Evolutionary conservation across 2,888 invertebrate genomes (phyloP), one percentile per base, ranked within the genome.

Genomic region (Axea sp.): DNA sequence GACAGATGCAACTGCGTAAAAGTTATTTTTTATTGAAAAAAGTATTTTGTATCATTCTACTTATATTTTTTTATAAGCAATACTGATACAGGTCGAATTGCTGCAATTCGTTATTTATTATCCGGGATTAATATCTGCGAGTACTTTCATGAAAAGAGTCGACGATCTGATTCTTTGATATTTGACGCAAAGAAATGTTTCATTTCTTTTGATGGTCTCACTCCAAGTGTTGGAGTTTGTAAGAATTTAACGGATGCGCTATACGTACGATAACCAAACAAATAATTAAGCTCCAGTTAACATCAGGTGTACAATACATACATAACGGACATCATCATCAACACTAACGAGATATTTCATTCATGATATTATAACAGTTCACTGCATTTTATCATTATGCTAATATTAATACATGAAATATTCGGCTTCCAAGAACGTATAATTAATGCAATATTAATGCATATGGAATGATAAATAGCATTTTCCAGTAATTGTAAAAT

Each of bases 201-300:
- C 39, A 72, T 12, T 65, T 73, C 43, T 43, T 65, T 51, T 17
- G n/a, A n/a, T 55, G 35, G 14, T 47, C 53, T 31, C 24, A 26
- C 53, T 53, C 19, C 8, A n/a, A 12, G 30, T 31, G 22, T 22
- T n/a, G n/a, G n/a, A n/a, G 47, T 53, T 47, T 64, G 33, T 47
- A 57, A 51, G 43, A 45, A 49, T 35, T 12, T 22, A 67, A 55
- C 30, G 53, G 19, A 7, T 19, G 15, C 28, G 11, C 24, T 15
- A 24, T 53, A 35, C 49, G 17, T 57, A 39, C 49, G 62, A 62
- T 73, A 68, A 68, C 68, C 55, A 68, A 57, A 57, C 73, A 57
- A 68, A 73, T 68, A 67, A 73, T 73, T 73, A 73, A 73, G 73
- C 73, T 73, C 73, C 37, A 73, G 60, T 73, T 73, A 73, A 49